phyloP scores from a whole-genome alignment of 1,140 invertebrate species.

The Zaprionus gabonicus region DNA sequence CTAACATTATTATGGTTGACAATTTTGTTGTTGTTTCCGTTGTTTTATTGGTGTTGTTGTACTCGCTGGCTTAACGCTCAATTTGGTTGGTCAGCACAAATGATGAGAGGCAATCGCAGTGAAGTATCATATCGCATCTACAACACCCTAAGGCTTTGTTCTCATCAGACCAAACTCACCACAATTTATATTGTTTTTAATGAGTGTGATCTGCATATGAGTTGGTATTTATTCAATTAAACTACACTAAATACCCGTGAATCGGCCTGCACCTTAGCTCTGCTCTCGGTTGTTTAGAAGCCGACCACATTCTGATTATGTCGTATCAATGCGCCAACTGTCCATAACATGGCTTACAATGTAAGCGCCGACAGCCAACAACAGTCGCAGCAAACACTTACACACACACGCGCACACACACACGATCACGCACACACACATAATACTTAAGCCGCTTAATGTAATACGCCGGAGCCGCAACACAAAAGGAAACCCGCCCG shows the following conservation, averaged over 20 bases:
- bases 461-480: slow-evolving; percentile 25
- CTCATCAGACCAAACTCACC: not conserved
- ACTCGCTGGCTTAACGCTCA: not conserved
- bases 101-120: not conserved
- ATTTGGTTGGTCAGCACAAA: not conserved
- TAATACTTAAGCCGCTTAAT: slow-evolving; percentile 41
- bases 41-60: slow-evolving; percentile 19
- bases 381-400: not conserved
- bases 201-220: not conserved
- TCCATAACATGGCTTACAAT: slow-evolving; percentile 22
- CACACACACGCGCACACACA: not conserved
- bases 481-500: slow-evolving; percentile 28
- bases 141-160: too few species aligned
- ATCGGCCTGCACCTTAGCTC: not conserved
- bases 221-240: not conserved
- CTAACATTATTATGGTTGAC: slow-evolving; percentile 12
- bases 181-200: not conserved
- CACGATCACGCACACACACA: not conserved
- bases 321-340: slow-evolving; percentile 19
- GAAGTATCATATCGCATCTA: not conserved
- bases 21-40: not conserved
- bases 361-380: slow-evolving; percentile 12
- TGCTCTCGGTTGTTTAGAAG: slow-evolving; percentile 5
- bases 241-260: not conserved
- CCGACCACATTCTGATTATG: slow-evolving; percentile 29